phyloP scores from a whole-genome alignment of 2,797 vertebrate species.

The Acrossocheilus fasciatus region DNA sequence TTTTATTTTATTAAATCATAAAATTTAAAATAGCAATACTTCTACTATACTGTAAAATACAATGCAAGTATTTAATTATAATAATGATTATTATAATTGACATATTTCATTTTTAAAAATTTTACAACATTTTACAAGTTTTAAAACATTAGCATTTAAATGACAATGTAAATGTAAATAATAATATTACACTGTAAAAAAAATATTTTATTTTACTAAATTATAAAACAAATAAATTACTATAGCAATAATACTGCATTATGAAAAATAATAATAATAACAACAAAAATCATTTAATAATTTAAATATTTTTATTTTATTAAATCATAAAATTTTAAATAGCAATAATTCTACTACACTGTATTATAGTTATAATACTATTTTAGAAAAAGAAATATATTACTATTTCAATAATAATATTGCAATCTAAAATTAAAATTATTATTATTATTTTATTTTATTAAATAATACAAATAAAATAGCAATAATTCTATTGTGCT shows the following conservation, averaged over 20 bases:
- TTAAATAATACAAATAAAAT: not conserved
- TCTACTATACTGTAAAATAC: no score
- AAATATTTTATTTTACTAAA: no score
- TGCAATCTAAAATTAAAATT: not conserved
- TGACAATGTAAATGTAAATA: no score
- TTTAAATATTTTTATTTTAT: not conserved
- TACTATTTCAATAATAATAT: not conserved
- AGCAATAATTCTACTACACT: not conserved
- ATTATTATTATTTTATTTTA: not conserved
- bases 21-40: not conserved
- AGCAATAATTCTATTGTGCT: not conserved
- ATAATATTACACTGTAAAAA: no score
- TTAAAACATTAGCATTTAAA: no score
- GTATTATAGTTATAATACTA: not conserved
- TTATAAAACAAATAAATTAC: no score
- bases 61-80: no score
- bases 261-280: not conserved
- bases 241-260: not conserved
- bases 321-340: no score
- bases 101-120: no score
- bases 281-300: not conserved
- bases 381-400: not conserved
- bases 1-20: not conserved
- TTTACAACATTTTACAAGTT: no score
- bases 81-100: no score